Evolutionary conservation across 2,113 vertebrate genomes (phyloP), one percentile per base, ranked within the genome.

Genomic region (Capreolus pygargus): DNA sequence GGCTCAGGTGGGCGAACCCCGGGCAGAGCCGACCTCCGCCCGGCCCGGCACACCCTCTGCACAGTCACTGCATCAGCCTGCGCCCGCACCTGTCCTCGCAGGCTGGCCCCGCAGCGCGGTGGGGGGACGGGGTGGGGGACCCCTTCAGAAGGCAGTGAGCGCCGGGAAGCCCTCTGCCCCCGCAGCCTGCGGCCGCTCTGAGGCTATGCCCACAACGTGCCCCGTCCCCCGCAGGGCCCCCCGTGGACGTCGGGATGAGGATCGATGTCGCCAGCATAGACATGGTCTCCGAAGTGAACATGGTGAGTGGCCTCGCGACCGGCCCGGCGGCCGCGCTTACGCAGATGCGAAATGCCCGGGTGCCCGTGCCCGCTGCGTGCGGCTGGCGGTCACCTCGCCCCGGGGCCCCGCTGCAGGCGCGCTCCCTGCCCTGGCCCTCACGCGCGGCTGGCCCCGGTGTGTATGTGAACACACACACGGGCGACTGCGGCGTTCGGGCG

Each of bases 221-320:
- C 95, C 86, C 89, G 70, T 85, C 92, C 89, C 95, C 61, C 76
- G 76, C 82, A 98, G 99, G 99, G 98, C 99, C 99, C 92, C 99
- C 99, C 8, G 99, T 99, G 97, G 99, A 99, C 58, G 99, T 99
- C 57, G 99, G 99, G 89, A 99, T 99, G 99, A 99, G 99, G 97
- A 99, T 99, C 97, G 99, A 99, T 96, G 99, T 99, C 92, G 99
- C 99, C 98, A 99, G 99, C 95, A 99, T 99, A 86, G 99, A 99
- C 97, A 99, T 99, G 99, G 99, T 99, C 95, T 99, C 99, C 15
- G 99, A 99, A 99, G 99, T 99, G 98, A 99, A 99, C 98, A 99
- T 99, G 99, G 99, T 99, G 98, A 99, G 99, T 99, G 98, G 87
- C 96, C 74, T 88, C 60, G 60, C 86, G 50, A 64, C 50, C 4